Conservation (phyloP, 2,113 vertebrate species). For the Ancistrus triradiatus region DNA sequence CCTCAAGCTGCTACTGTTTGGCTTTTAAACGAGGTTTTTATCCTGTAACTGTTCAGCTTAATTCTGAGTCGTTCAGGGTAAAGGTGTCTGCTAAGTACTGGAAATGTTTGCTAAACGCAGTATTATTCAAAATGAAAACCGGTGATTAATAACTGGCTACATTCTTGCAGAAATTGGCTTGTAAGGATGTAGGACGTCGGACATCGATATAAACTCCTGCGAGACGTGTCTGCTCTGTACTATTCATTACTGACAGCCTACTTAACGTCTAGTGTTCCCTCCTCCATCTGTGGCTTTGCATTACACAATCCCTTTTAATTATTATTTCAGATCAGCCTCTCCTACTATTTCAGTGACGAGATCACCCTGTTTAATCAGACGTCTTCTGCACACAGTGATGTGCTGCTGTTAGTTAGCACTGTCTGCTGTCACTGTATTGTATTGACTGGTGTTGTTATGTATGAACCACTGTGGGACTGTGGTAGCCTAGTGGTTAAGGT, state of each 20-base stretch:
- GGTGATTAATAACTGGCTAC: not conserved
- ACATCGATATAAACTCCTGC: conserved; percentile 38
- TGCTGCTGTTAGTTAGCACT: not conserved
- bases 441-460: too few species aligned
- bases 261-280: conserved; percentile 49
- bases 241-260: conserved; percentile 48
- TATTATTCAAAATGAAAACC: too few species aligned
- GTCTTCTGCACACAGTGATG: not conserved
- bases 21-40: too few species aligned
- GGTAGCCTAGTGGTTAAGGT: too few species aligned
- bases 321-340: conserved; percentile 7
- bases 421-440: not conserved
- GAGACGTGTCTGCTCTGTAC: conserved; percentile 31
- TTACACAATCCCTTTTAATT: conserved; percentile 42
- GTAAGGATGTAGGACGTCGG: not conserved
- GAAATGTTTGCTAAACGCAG: too few species aligned
- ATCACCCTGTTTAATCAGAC: conserved; percentile 3
- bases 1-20: too few species aligned
- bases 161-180: conserved; percentile 31
- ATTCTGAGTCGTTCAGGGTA: too few species aligned
- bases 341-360: not conserved
- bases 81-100: too few species aligned
- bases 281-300: conserved; percentile 39
- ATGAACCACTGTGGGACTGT: too few species aligned
- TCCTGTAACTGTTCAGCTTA: too few species aligned